These are phyloP conservation scores for Miniopterus natalensis DNA, from an alignment of 2,113 vertebrate species.

Conservation along the genomic window DNA sequence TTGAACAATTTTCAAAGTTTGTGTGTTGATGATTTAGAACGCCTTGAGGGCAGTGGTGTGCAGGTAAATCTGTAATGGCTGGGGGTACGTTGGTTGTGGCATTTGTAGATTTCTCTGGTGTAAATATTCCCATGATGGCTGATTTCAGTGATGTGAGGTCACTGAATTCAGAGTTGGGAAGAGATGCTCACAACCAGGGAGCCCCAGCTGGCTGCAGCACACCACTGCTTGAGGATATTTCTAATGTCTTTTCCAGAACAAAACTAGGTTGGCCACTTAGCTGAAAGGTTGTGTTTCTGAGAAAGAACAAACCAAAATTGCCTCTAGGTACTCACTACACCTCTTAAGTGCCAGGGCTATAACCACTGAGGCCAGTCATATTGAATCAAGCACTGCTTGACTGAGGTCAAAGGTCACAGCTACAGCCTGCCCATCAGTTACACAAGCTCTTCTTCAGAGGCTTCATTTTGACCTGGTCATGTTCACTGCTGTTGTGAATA, in stretches of 20 bases:
- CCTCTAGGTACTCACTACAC: not conserved
- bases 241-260: not conserved
- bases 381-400: not conserved
- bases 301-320: not conserved
- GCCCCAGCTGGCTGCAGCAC: not conserved
- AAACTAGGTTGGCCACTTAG: not conserved
- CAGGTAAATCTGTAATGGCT: not conserved
- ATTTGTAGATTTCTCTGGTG: not conserved
- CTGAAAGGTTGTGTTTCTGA: not conserved
- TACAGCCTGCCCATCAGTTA: not conserved
- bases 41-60: not conserved
- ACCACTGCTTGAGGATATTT: not conserved
- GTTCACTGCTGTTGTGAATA: not conserved
- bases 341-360: not conserved
- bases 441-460: not conserved
- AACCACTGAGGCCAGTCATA: not conserved
- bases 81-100: not conserved
- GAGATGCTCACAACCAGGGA: accelerated
- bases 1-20: not conserved
- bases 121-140: not conserved
- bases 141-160: not conserved
- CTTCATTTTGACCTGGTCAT: not conserved
- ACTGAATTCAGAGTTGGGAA: not conserved
- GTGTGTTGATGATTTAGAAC: not conserved
- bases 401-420: not conserved